These are phyloP conservation scores for Noturus placidus DNA, from an alignment of 2,113 vertebrate genomes.

Conservation along the genomic window DNA sequence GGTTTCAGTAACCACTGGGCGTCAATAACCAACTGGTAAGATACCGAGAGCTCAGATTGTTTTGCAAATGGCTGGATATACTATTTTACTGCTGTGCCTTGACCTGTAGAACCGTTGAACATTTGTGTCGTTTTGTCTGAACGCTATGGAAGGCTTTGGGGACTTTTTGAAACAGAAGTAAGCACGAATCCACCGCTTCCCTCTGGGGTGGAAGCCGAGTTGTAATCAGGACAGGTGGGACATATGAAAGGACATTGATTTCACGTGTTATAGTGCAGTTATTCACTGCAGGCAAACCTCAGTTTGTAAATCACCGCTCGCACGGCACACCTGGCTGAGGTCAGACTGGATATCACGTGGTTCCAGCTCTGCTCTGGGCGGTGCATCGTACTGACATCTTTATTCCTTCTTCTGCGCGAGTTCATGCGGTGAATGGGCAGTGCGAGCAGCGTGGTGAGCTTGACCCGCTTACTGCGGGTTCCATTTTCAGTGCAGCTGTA, in stretches of 20 bases:
- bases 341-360: neutral
- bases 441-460: neutral
- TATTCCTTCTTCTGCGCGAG: neutral
- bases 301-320: conserved; percentile 45
- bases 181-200: neutral
- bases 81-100: conserved; percentile 22
- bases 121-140: neutral
- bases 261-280: neutral
- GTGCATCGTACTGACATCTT: conserved; percentile 1
- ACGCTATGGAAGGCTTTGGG: neutral
- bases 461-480: neutral
- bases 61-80: conserved; percentile 16
- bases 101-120: conserved; percentile 21
- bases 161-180: conserved; percentile 20
- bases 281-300: conserved; percentile 1
- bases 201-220: neutral
- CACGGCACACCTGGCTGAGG: neutral
- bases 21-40: neutral
- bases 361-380: conserved; percentile 32
- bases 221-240: conserved; percentile 20
- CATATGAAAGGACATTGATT: conserved; percentile 16
- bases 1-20: conserved; percentile 27
- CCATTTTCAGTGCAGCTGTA: conserved; percentile 23
- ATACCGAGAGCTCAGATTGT: conserved; percentile 16
- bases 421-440: neutral